Evolutionary conservation across 64 coral and sea anemone genomes (phyloP).

Genomic region (Trachythela sp.): DNA sequence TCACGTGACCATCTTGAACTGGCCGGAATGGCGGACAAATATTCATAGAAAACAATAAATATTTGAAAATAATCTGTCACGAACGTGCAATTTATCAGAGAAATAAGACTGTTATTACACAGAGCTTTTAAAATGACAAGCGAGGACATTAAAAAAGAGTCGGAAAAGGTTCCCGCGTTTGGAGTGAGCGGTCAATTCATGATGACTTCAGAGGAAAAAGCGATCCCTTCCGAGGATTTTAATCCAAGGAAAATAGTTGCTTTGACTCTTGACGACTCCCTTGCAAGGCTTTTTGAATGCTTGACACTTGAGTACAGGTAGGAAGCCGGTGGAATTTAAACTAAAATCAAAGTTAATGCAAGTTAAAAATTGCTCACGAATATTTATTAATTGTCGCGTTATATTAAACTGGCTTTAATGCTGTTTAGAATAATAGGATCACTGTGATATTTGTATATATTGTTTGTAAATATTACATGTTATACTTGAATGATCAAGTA

Average conservation of each 20-base stretch:
- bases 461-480: no score
- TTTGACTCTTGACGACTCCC: constrained; percentile 7
- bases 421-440: no score
- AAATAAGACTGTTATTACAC: neutral
- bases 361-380: neutral
- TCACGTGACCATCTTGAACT: neutral
- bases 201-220: neutral
- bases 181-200: constrained; percentile 14
- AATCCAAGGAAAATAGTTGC: constrained; percentile 13
- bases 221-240: neutral
- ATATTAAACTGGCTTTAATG: no score
- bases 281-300: constrained; percentile 20
- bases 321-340: neutral
- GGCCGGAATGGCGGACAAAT: neutral
- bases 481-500: no score
- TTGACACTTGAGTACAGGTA: constrained; percentile 13
- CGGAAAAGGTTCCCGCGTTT: neutral
- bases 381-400: no score
- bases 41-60: no score
- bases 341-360: neutral
- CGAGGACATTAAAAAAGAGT: neutral
- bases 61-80: no score
- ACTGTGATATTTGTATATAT: no score
- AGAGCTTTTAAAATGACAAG: neutral
- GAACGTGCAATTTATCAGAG: neutral